Evolutionary conservation across 2,113 vertebrate genomes (phyloP).

Genomic region (Mastomys coucha): DNA sequence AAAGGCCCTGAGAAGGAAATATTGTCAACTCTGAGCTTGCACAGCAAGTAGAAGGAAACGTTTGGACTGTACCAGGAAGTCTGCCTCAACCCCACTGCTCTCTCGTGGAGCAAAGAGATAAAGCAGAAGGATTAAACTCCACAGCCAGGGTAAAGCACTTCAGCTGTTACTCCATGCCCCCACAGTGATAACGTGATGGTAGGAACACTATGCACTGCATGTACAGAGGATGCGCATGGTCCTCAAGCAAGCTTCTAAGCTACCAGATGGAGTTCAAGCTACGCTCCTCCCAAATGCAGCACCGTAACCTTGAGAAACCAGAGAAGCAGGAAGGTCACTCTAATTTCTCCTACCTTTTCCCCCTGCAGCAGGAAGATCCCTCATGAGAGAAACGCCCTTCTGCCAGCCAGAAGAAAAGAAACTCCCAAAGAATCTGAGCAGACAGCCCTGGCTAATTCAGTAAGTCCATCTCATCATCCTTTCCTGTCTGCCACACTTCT

Average conservation of each 20-base stretch:
- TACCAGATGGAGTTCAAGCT: neutral
- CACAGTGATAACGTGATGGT: neutral
- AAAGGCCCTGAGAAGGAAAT: neutral
- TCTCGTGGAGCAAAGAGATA: neutral
- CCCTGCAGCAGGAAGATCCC: neutral
- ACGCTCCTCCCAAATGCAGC: no score
- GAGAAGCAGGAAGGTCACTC: neutral
- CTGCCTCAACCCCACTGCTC: neutral
- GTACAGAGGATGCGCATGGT: neutral
- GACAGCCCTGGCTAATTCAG: neutral
- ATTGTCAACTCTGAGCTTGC: neutral
- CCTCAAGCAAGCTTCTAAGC: neutral
- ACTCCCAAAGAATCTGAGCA: neutral
- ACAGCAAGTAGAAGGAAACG: neutral
- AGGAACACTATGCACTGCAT: rapidly evolving
- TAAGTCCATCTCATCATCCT: neutral
- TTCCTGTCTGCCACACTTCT: neutral
- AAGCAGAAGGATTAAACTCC: neutral
- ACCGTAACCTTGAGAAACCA: neutral
- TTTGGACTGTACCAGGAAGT: neutral
- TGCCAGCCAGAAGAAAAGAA: neutral
- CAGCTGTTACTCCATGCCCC: neutral
- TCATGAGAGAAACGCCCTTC: no score
- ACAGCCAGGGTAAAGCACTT: neutral
- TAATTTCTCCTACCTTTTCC: neutral